Conservation (phyloP, 92 coral and sea anemone genomes). For the Porites divaricata region DNA sequence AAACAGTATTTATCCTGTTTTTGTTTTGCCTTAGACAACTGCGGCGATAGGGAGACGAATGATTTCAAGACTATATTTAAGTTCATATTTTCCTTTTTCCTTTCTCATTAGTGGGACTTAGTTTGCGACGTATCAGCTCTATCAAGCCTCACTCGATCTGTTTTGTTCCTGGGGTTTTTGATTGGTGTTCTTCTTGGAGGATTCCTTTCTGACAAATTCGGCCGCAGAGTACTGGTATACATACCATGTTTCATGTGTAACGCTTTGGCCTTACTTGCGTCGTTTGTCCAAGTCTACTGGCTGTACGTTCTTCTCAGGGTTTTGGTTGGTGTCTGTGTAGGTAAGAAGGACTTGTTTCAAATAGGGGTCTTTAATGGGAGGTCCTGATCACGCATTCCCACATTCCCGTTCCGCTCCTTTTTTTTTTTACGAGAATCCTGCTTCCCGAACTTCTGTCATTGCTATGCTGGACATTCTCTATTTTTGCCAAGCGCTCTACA, state of each 20-base stretch:
- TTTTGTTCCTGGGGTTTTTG: constrained; percentile 63
- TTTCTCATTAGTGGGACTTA: constrained; percentile 58
- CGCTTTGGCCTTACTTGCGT: constrained; percentile 31
- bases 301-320: constrained; percentile 37
- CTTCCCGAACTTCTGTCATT: no score
- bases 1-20: no score
- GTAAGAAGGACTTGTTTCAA: background rate
- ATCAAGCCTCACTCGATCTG: constrained; percentile 59
- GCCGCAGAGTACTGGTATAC: constrained; percentile 51
- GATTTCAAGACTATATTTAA: no score
- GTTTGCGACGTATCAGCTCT: constrained; percentile 65
- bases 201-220: constrained; percentile 66
- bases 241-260: constrained; percentile 20
- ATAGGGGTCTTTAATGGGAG: no score
- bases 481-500: no score
- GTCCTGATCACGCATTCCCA: no score
- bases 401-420: no score
- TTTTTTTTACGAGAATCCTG: no score
- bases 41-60: no score
- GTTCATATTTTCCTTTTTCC: background rate
- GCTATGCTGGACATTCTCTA: no score
- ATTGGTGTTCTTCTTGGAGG: constrained; percentile 60
- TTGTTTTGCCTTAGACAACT: no score
- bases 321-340: constrained; percentile 33
- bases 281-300: constrained; percentile 43